Percentiles rank a stretch among this genome's conserved stretches.
Evolutionary conservation across 1,140 invertebrate species (phyloP).

Genomic region (Leptonema lineaticorne): DNA sequence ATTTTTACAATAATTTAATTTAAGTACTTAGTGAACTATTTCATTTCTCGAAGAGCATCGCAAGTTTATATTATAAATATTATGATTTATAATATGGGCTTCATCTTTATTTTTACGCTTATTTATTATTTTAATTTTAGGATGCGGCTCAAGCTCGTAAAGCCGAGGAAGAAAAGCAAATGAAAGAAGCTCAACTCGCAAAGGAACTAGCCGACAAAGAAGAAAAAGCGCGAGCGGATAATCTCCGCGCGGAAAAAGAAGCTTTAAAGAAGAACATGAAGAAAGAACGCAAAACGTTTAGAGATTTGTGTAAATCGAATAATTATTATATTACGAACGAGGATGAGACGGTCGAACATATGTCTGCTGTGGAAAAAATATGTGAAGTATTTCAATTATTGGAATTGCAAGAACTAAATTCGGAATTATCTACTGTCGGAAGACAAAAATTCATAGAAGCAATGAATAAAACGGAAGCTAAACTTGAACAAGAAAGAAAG

Average conservation of each 20-base stretch:
- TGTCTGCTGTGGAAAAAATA: conserved; percentile 88
- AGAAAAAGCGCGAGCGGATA: conserved; percentile 76
- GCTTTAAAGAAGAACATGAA: conserved; percentile 79
- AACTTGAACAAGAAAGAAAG: conserved; percentile 74
- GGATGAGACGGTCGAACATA: conserved; percentile 75
- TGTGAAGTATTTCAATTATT: conserved; percentile 74
- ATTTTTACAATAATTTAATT: too few species aligned
- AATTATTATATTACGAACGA: conserved; percentile 81
- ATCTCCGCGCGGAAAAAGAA: conserved; percentile 84
- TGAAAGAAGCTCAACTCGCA: conserved; percentile 71
- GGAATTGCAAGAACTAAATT: conserved; percentile 78
- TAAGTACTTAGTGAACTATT: too few species aligned
- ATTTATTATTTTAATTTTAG: conserved; percentile 50
- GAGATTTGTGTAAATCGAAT: conserved; percentile 83
- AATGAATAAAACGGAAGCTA: conserved; percentile 69
- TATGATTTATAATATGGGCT: neutral
- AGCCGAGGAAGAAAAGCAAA: conserved; percentile 76
- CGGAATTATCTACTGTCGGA: conserved; percentile 66
- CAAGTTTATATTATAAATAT: too few species aligned
- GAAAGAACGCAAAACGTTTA: conserved; percentile 82
- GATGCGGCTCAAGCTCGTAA: conserved; percentile 81
- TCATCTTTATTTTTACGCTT: neutral
- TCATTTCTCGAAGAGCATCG: too few species aligned
- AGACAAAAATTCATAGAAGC: conserved; percentile 66
- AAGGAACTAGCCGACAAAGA: conserved; percentile 82